phyloP scores from a whole-genome alignment of 2,888 invertebrate species.

The Andrena praecox region DNA sequence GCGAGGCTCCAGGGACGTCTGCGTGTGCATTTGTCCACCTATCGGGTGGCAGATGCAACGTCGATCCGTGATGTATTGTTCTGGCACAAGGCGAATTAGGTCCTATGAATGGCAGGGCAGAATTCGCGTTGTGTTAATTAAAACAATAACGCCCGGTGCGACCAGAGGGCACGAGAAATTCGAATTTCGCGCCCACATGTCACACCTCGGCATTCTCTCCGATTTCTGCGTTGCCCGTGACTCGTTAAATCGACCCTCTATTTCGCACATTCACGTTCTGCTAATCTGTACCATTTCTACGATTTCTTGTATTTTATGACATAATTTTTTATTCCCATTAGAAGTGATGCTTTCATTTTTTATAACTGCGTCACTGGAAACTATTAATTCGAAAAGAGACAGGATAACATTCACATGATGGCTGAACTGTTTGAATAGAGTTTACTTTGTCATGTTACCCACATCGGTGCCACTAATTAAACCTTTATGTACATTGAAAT shows the following conservation, averaged over 20 bases:
- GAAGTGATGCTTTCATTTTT: no score
- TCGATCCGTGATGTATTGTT: conserved; percentile 70
- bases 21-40: conserved; percentile 46
- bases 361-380: no score
- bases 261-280: not conserved
- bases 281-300: not conserved
- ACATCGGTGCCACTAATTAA: no score
- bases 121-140: conserved; percentile 80
- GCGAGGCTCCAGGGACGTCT: conserved; percentile 40
- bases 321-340: no score
- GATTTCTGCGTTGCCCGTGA: not conserved
- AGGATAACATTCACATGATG: no score
- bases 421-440: no score
- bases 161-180: conserved; percentile 52
- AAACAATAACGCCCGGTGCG: conserved; percentile 76
- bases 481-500: no score
- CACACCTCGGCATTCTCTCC: conserved; percentile 49
- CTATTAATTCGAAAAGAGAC: no score
- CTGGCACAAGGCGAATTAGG: conserved; percentile 69
- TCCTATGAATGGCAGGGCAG: conserved; percentile 62
- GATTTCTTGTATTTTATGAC: no score
- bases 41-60: conserved; percentile 64
- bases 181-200: conserved; percentile 67
- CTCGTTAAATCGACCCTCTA: not conserved
- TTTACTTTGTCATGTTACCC: no score